A percentile compares a stretch with the other conserved stretches of the same genome.
Conservation (phyloP, 2,888 invertebrate genomes). For the Diarsia dahlii region DNA sequence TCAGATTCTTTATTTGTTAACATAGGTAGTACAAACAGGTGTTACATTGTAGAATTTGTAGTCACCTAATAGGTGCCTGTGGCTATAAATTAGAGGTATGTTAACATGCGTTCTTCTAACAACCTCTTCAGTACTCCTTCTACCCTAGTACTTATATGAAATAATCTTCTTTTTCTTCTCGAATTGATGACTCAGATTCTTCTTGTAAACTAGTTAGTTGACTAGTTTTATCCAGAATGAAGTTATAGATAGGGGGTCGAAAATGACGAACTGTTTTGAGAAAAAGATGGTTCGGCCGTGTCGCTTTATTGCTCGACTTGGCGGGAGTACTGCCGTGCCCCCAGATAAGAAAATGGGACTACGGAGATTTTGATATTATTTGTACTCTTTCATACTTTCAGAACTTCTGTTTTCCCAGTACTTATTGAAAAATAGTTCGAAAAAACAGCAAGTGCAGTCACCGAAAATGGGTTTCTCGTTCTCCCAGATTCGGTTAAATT, state of each 20-base stretch:
- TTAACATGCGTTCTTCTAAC: not conserved
- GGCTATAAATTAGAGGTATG: not conserved
- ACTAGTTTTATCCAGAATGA: no score
- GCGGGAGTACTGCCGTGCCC: no score
- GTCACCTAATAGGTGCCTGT: not conserved
- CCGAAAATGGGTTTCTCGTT: not conserved
- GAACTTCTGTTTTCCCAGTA: no score
- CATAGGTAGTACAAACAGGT: no score
- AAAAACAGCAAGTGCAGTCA: not conserved
- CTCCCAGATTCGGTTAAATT: not conserved
- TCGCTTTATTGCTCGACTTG: no score
- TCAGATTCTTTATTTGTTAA: no score
- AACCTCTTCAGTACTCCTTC: not conserved
- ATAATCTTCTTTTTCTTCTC: not conserved
- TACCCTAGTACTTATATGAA: constrained; percentile 16
- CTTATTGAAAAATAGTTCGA: not conserved
- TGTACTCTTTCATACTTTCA: no score
- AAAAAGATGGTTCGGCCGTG: no score
- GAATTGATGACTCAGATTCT: not conserved
- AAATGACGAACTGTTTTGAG: no score
- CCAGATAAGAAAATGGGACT: not conserved
- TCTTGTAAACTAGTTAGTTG: not conserved
- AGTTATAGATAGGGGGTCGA: no score
- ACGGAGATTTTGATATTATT: no score
- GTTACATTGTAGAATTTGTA: no score